Conservation (phyloP, 2,888 invertebrate genomes). For the Thalpophila matura region DNA sequence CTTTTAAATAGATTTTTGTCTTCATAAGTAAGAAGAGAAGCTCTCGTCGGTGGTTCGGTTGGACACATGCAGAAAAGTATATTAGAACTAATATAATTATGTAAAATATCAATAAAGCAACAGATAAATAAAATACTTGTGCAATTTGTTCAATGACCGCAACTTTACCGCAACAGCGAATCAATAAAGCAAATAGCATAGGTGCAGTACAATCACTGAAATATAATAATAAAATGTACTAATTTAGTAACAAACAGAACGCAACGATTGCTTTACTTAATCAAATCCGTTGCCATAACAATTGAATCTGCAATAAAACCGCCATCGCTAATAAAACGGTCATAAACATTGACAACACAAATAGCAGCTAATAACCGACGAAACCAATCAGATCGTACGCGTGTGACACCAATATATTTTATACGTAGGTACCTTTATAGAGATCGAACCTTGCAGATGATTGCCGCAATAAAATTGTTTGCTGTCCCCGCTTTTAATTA, state of each 20-base stretch:
- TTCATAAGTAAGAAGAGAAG: not conserved
- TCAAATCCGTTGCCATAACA: conserved; percentile 86
- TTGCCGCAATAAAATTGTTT: conserved; percentile 87
- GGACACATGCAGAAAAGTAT: not conserved
- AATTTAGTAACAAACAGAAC: conserved; percentile 79
- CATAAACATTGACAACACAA: conserved; percentile 90
- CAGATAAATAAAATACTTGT: not conserved
- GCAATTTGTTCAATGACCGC: not conserved
- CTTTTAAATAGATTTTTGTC: not conserved
- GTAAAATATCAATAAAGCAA: no score
- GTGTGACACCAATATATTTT: conserved; percentile 79
- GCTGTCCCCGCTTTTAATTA: conserved; percentile 80
- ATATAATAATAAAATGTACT: conserved; percentile 69
- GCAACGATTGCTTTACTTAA: conserved; percentile 83
- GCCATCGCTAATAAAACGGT: conserved; percentile 84
- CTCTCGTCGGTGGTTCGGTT: not conserved
- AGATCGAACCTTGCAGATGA: conserved; percentile 73
- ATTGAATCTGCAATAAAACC: conserved; percentile 87
- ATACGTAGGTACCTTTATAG: conserved; percentile 78
- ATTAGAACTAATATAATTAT: not conserved
- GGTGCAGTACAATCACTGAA: conserved; percentile 9
- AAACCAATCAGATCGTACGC: conserved; percentile 81
- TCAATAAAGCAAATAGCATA: conserved; percentile 19
- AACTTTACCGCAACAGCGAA: not conserved
- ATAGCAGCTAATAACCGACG: conserved; percentile 86